Percentiles rank a stretch among this genome's conserved stretches.
Evolutionary conservation across 2,888 invertebrate species (phyloP).

Genomic region (Spatulosminthurus flaviceps): DNA sequence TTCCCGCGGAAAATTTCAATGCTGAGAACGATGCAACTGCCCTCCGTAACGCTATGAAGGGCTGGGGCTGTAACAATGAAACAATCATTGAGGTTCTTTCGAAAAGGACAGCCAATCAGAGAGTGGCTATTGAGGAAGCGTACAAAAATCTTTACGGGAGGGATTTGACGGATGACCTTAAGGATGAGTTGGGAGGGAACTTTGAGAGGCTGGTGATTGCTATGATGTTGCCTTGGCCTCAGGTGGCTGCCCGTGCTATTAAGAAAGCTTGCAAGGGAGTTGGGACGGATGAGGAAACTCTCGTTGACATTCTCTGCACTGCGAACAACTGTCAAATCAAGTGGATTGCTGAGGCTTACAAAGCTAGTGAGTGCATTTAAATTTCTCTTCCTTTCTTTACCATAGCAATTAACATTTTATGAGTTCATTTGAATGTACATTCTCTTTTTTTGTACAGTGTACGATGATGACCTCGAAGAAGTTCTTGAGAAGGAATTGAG

Average conservation of each 20-base stretch:
- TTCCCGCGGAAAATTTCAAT: conserved; percentile 54
- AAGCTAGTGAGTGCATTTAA: conserved; percentile 56
- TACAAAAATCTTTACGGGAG: conserved; percentile 61
- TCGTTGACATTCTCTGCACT: conserved; percentile 68
- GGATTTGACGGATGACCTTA: conserved; percentile 66
- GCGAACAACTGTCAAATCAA: conserved; percentile 66
- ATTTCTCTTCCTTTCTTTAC: too few relatives aligned
- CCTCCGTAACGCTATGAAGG: conserved; percentile 61
- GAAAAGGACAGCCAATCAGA: conserved; percentile 59
- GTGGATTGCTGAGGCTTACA: conserved; percentile 62
- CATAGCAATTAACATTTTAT: too few relatives aligned
- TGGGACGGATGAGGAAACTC: conserved; percentile 66
- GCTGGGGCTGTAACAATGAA: conserved; percentile 62
- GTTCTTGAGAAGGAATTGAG: conserved; percentile 68
- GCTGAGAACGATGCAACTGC: conserved; percentile 60
- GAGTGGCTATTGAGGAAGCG: conserved; percentile 56
- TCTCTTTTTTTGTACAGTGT: conserved; percentile 60
- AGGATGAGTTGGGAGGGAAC: conserved; percentile 67
- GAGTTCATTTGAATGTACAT: neutral
- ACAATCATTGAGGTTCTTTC: conserved; percentile 58
- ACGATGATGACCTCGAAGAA: conserved; percentile 66
- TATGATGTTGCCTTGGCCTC: conserved; percentile 66
- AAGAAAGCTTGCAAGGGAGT: conserved; percentile 67
- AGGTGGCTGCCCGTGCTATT: conserved; percentile 67
- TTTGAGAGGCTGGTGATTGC: conserved; percentile 68